A percentile compares a stretch with the other conserved stretches of the same genome.
phyloP scores from a whole-genome alignment of 2,888 invertebrate species.

The Andrena bucephala region DNA sequence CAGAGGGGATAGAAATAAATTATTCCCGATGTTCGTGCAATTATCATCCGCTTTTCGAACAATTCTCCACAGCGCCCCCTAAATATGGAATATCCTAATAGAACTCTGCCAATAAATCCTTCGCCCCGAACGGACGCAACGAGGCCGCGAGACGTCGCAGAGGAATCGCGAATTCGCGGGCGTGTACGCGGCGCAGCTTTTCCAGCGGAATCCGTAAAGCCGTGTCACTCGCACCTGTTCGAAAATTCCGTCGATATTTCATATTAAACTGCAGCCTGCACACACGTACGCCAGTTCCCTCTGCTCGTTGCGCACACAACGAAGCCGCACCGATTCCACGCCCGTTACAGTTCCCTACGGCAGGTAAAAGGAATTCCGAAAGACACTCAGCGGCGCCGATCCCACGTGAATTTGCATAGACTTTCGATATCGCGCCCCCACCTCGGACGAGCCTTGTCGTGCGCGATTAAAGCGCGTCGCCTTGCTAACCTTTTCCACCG shows the following conservation, averaged over 20 bases:
- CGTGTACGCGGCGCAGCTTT: slow-evolving; percentile 25
- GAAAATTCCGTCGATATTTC: slow-evolving; percentile 75
- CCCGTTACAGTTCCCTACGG: slow-evolving; percentile 7
- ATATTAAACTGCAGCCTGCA: slow-evolving; percentile 50
- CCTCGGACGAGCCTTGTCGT: slow-evolving; percentile 51
- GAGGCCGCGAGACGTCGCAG: not conserved
- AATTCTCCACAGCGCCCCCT: not conserved
- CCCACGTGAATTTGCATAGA: slow-evolving; percentile 74
- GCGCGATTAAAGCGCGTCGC: slow-evolving; percentile 50
- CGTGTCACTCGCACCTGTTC: slow-evolving; percentile 70
- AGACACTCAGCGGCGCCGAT: slow-evolving; percentile 64
- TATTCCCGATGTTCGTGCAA: too few relatives aligned
- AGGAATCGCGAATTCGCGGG: slow-evolving; percentile 30
- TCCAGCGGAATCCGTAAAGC: slow-evolving; percentile 62
- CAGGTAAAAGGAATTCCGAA: slow-evolving; percentile 60
- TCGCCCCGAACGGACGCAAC: not conserved
- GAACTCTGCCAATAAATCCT: slow-evolving; percentile 25
- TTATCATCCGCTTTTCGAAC: too few relatives aligned
- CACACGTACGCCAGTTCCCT: not conserved
- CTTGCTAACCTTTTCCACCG: slow-evolving; percentile 41
- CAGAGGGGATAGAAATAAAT: too few relatives aligned
- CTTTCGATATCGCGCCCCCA: slow-evolving; percentile 67
- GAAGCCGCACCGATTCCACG: not conserved
- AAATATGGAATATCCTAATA: not conserved
- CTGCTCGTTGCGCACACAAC: slow-evolving; percentile 16